A percentile compares a stretch with the other conserved stretches of the same genome.
Evolutionary conservation across 2,113 vertebrate species (phyloP).

Genomic region (Osmerus mordax): DNA sequence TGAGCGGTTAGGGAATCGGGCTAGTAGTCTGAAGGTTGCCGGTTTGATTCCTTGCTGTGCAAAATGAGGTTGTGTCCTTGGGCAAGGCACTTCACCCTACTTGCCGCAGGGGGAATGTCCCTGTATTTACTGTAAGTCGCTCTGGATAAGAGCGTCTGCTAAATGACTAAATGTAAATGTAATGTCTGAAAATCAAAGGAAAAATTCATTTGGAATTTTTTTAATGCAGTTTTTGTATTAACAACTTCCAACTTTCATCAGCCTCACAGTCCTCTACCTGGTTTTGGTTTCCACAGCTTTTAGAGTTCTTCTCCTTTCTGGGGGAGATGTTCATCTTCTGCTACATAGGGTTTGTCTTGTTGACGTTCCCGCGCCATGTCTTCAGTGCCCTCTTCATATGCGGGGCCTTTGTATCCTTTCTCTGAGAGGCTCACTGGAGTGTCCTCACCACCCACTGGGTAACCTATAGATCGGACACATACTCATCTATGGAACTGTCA

Average conservation of each 20-base stretch:
- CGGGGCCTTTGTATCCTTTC: slow-evolving; percentile 86
- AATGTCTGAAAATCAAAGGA: too few relatives aligned
- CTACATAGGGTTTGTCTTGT: slow-evolving; percentile 81
- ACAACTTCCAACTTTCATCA: not conserved
- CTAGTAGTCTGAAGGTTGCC: too few relatives aligned
- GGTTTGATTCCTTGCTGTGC: too few relatives aligned
- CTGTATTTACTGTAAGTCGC: too few relatives aligned
- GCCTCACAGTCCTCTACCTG: slow-evolving; percentile 47
- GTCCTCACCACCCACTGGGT: slow-evolving; percentile 21
- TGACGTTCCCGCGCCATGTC: slow-evolving; percentile 80
- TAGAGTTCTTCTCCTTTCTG: slow-evolving; percentile 86
- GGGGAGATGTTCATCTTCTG: slow-evolving; percentile 88
- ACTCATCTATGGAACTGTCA: not conserved
- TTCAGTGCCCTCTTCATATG: slow-evolving; percentile 81
- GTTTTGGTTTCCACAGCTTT: slow-evolving; percentile 73
- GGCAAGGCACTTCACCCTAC: too few relatives aligned
- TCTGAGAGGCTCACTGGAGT: slow-evolving; percentile 10
- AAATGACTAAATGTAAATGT: too few relatives aligned
- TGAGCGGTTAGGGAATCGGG: too few relatives aligned
- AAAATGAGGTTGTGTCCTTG: too few relatives aligned
- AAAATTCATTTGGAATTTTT: too few relatives aligned
- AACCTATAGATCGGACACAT: slow-evolving; percentile 4
- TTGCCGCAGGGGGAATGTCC: too few relatives aligned
- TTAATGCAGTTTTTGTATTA: not conserved
- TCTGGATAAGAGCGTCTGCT: too few relatives aligned